Evolutionary conservation across 1,140 invertebrate species (phyloP), one percentile per base, ranked within the genome.

Genomic region (Eumaeus atala): DNA sequence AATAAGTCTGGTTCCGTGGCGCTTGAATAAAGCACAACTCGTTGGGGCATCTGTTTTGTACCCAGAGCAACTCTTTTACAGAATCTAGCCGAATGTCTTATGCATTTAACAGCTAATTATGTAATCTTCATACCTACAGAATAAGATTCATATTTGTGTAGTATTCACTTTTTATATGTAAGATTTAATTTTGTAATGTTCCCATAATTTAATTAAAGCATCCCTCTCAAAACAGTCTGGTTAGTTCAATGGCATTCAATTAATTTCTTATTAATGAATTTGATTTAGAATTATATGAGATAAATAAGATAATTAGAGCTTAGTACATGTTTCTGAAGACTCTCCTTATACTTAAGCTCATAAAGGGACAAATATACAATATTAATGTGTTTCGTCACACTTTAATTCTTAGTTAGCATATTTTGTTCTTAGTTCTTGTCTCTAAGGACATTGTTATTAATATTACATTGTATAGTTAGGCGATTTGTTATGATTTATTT

Each of bases 181-280:
- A 54, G 21, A 58, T 47, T 52, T 28, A 28, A 38, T 59, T 65
- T 52, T 58, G 67, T 74, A 70, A 77, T 73, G 71, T 68, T 77
- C 68, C 78, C 74, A 81, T 80, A 70, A 81, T 81, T 70, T 76
- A 77, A 78, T 82, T 82, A 82, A 82, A 77, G 83, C 72, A 42
- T 62, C 67, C 77, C 75, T 78, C 79, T 83, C 70, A 79, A 82
- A 74, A 72, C 62, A 53, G 28, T 67, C 50, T 64, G 50, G 53
- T 59, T 57, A 64, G 50, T 65, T 58, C 61, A 62, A 66, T 63
- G 59, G 75, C 70, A 83, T 83, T 78, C 72, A 73, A 68, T 71
- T 68, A 66, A 70, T 82, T 67, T 69, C 53, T 59, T 66, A 64
- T 63, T 72, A 77, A 80, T 77, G 56, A 74, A 74, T 65, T 67